Percentiles rank a stretch among this genome's conserved stretches.
These are phyloP conservation scores for Dreissena rostriformis DNA, from an alignment of 1,140 invertebrate genomes.

Conservation along the genomic window DNA sequence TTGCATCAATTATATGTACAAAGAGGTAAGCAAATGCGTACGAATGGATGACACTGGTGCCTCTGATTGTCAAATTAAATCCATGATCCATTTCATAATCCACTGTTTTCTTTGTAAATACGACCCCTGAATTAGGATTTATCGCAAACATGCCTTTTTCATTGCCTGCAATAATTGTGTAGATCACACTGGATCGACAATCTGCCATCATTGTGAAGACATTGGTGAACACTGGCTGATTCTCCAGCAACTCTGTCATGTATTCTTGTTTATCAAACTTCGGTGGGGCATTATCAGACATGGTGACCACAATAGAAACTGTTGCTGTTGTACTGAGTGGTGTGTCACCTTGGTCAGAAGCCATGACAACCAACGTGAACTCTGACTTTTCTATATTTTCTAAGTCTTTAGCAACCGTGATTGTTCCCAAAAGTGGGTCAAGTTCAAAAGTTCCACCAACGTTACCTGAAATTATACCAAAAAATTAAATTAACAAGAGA, in stretches of 20 bases:
- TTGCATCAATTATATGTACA: constrained; percentile 82
- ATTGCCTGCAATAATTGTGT: constrained; percentile 78
- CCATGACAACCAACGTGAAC: constrained; percentile 92
- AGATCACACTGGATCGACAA: constrained; percentile 78
- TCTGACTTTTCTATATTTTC: constrained; percentile 91
- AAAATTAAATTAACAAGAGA: too few relatives aligned
- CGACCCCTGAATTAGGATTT: constrained; percentile 82
- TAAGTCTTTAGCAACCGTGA: constrained; percentile 88
- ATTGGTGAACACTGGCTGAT: constrained; percentile 89
- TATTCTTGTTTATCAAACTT: constrained; percentile 85
- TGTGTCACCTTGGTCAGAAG: constrained; percentile 90
- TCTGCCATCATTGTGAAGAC: constrained; percentile 90
- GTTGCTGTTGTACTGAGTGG: constrained; percentile 89
- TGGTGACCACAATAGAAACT: constrained; percentile 92
- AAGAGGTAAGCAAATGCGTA: constrained; percentile 74
- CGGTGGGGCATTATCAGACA: constrained; percentile 94
- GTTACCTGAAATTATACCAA: constrained; percentile 85
- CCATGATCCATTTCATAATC: constrained; percentile 85
- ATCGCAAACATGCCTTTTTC: constrained; percentile 78
- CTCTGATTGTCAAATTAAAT: constrained; percentile 92
- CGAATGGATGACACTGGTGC: constrained; percentile 90
- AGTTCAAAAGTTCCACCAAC: constrained; percentile 92
- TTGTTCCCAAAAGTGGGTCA: constrained; percentile 89
- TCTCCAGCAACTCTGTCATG: constrained; percentile 92
- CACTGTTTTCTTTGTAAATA: constrained; percentile 75